These are phyloP conservation scores for Campoletis sonorensis DNA, from an alignment of 1,140 invertebrate genomes.

Conservation along the genomic window DNA sequence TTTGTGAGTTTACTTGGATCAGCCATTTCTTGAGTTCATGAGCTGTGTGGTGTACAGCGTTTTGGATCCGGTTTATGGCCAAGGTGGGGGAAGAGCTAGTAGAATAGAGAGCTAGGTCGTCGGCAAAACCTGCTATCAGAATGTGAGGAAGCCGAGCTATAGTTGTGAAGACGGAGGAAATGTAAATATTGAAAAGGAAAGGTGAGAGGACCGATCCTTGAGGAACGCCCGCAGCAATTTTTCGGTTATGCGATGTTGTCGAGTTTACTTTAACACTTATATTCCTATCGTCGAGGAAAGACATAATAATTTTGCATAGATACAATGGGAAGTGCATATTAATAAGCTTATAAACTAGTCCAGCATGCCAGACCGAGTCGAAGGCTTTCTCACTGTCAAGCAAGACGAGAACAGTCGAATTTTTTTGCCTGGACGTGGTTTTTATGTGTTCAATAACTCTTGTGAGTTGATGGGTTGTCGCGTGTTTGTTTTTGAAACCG, in stretches of 20 bases:
- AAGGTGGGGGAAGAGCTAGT: not conserved
- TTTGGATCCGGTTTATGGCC: slow-evolving; percentile 51
- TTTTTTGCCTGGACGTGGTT: not conserved
- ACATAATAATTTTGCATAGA: slow-evolving; percentile 45
- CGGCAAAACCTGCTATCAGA: slow-evolving; percentile 53
- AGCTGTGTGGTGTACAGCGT: slow-evolving; percentile 43
- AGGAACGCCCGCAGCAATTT: slow-evolving; percentile 56
- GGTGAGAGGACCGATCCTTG: slow-evolving; percentile 57
- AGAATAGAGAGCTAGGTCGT: slow-evolving; percentile 51
- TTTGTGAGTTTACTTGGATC: slow-evolving; percentile 59
- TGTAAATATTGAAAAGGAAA: slow-evolving; percentile 56
- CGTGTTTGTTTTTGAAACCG: slow-evolving; percentile 53
- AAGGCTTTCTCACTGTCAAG: slow-evolving; percentile 64
- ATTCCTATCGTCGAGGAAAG: not conserved
- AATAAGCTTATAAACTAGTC: slow-evolving; percentile 31
- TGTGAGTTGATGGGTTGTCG: slow-evolving; percentile 49
- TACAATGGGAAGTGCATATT: slow-evolving; percentile 29
- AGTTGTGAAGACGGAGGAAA: slow-evolving; percentile 48
- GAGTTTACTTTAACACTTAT: slow-evolving; percentile 26
- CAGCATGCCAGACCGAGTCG: slow-evolving; percentile 51
- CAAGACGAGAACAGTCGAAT: slow-evolving; percentile 34
- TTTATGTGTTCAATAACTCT: slow-evolving; percentile 32
- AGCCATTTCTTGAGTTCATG: slow-evolving; percentile 58
- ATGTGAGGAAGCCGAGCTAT: slow-evolving; percentile 20
- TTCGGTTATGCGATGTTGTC: slow-evolving; percentile 23